Evolutionary conservation across 2,888 invertebrate genomes (phyloP), one percentile per base, ranked within the genome.

Genomic region (Cryptosula pallasiana): DNA sequence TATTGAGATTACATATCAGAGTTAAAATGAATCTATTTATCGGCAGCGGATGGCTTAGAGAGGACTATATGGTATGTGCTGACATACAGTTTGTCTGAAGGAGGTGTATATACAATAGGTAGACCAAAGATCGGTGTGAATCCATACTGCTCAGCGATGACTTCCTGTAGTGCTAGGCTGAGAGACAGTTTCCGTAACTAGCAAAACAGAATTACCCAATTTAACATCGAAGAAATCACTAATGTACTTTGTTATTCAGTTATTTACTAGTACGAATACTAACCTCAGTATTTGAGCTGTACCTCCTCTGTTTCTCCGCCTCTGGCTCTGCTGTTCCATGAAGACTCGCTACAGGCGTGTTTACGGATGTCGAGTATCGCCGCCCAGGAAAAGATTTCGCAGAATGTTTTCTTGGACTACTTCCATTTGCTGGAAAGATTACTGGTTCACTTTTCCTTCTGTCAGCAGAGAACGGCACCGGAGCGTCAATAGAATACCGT

Each of bases 391-490:
- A 2, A 9, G 13, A 9, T 2, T 3, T n/a, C 5, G 9, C 32
- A 29, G 63, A 13, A 5, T 20, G 20, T 23, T 57, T 57, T 16
- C 13, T 27, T 34, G 13, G 16, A 5, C n/a, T n/a, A 5, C 16
- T 13, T 13, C 3, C 13, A 32, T 63, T 34, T 16, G 32, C 5
- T 5, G 9, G 2, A 16, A 63, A 63, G 5, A 32, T 3, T 2
- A 63, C 63, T n/a, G 63, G 63, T 32, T 63, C 63, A 32, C 63
- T 63, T 63, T 32, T 27, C 32, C 63, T 63, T 32, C 63, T 63
- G 13, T 20, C n/a, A 13, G 25, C n/a, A 32, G 34, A 29, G n/a
- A 25, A 32, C 32, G 63, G 63, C 32, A 34, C 5, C 2, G 63
- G 63, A 32, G 63, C 63, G 32, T 63, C 63, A 34, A 63, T 32